These are phyloP conservation scores for Vollenhovia emeryi DNA, from an alignment of 1,140 invertebrate species.

Conservation along the genomic window DNA sequence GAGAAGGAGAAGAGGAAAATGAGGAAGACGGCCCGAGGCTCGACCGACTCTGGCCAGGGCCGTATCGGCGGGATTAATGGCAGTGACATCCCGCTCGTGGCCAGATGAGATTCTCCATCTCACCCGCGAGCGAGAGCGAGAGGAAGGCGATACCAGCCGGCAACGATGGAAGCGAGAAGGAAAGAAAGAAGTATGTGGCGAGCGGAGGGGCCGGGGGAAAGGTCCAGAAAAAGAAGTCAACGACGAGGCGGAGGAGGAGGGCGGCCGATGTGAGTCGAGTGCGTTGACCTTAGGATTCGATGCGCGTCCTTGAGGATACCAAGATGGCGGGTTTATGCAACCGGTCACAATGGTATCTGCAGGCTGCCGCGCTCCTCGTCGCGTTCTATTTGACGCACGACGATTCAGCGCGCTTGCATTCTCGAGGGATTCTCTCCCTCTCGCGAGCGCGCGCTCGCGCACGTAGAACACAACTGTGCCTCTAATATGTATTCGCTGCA, in stretches of 20 bases:
- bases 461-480: neutral
- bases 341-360: conserved; percentile 79
- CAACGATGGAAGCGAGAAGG: conserved; percentile 37
- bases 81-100: conserved; percentile 80
- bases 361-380: conserved; percentile 63
- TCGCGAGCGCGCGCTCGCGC: neutral
- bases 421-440: conserved; percentile 62
- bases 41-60: conserved; percentile 71
- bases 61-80: conserved; percentile 80
- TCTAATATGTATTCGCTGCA: neutral
- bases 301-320: conserved; percentile 82
- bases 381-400: conserved; percentile 76
- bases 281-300: conserved; percentile 83
- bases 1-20: conserved; percentile 65
- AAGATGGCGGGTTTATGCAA: conserved; percentile 84
- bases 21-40: conserved; percentile 66
- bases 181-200: conserved; percentile 30
- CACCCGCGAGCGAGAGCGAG: conserved; percentile 54
- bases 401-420: conserved; percentile 75
- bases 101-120: conserved; percentile 73
- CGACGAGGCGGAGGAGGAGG: conserved; percentile 70
- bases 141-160: conserved; percentile 35
- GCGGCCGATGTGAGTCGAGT: conserved; percentile 76
- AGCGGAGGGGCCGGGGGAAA: conserved; percentile 16
- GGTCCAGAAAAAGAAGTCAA: conserved; percentile 69